Base-by-base conservation (phyloP, 2,797 vertebrate species). In the Enteromius argenteus region DNA sequence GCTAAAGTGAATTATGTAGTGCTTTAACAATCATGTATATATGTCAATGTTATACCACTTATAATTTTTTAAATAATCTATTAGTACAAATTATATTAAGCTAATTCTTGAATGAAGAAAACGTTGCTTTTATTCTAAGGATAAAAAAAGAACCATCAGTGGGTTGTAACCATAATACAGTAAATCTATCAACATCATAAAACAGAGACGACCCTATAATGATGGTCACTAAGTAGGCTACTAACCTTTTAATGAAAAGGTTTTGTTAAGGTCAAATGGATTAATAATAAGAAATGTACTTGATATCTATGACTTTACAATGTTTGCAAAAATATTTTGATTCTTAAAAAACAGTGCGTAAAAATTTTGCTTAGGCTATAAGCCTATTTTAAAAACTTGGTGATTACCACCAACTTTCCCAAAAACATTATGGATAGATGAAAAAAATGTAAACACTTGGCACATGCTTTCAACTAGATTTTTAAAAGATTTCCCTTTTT, bases 11-110 rank as follows among this genome's bases (percentile, higher is more conserved):
- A 66, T 15, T 15, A 64, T 49, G 32, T 14, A 6, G 42, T 27
- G 13, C 42, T 64, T 74, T 81, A 14, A 62, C 46, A 23, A 37
- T 46, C 13, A 60, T 35, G 56, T 81, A n/a, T 81, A n/a, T 11
- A 3, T 27, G 58, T 23, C 56, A 30, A 14, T 77, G 35, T 39
- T 37, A 62, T 14, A 11, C 51, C n/a, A 37, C 11, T n/a, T 32
- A 17, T 39, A 39, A 37, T 39, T 39, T 19, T 66, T 51, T n/a
- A 1, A 49, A 58, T 58, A 4, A 60, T 60, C 56, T 60, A 23
- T 13, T 60, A 60, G 10, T 1, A n/a, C 42, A 42, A 42, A 27
- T 13, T 5, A 60, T 27, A 23, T 72, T 10, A 72, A 7, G 11
- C 21, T 14, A 42, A n/a, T 37, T 32, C 8, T 67, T 37, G 32